Evolutionary conservation across 2,113 vertebrate genomes (phyloP), one percentile per base, ranked within the genome.

Genomic region (Chascanopsetta lugubris): DNA sequence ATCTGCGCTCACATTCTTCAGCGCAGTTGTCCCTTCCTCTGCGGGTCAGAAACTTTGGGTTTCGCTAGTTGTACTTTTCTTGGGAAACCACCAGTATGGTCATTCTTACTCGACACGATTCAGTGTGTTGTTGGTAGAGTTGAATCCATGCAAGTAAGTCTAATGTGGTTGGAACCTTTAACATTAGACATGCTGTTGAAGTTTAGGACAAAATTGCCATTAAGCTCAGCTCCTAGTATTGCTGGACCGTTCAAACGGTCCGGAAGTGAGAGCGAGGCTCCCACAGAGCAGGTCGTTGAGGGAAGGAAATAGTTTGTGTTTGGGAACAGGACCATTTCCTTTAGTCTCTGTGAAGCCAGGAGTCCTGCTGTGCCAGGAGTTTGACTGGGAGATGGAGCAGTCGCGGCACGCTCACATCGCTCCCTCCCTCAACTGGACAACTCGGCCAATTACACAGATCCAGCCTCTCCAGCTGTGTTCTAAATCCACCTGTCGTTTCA

Each of bases 231-330:
- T 55, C 68, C 17, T 11, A 5, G 75, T 36, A 63, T n/a, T n/a
- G 46, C 75, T 45, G 36, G 40, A 25, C 54, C 69, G 27, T 75
- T 82, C 20, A 82, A 38, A 84, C 67, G 69, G 62, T 77, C 73
- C 79, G 79, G 87, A 88, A 86, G 83, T 48, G 20, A 63, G 72
- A 83, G 77, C 78, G 9, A 65, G 79, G 69, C 85, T 87, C 81
- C 86, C 73, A 80, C 46, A 30, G 74, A 75, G 78, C 77, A 68
- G 80, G 74, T 86, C 79, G 21, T 69, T 75, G 78, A 71, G 83
- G 81, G 86, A 77, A 89, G 88, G 88, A 90, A 88, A 89, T 87
- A 79, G 81, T 87, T 90, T 88, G 75, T 87, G 87, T 85, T 85
- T 85, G 85, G 84, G 86, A 85, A 83, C 80, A 62, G 77, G 75